Evolutionary conservation across 2,113 vertebrate genomes (phyloP).

Genomic region (Xiphorhynchus elegans): DNA sequence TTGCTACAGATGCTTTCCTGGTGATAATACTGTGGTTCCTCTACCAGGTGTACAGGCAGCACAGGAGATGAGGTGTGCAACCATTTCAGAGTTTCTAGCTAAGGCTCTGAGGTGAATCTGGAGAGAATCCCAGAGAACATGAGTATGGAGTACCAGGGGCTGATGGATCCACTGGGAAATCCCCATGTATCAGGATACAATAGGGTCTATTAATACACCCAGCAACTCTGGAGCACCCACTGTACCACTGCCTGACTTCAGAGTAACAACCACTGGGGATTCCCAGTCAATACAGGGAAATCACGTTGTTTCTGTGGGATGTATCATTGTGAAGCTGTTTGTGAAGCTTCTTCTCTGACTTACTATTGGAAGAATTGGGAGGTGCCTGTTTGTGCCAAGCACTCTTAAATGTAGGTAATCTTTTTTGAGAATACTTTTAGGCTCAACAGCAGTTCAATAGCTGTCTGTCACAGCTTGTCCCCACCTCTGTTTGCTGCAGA

Average conservation of each 20-base stretch:
- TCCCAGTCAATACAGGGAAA: neutral
- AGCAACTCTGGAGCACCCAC: neutral
- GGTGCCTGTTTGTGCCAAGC: neutral
- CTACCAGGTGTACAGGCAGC: neutral
- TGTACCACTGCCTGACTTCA: neutral
- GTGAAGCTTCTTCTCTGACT: neutral
- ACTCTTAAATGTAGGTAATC: neutral
- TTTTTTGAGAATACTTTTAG: neutral
- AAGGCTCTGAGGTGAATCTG: neutral
- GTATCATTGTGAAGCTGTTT: neutral
- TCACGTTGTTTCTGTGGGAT: neutral
- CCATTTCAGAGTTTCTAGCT: neutral
- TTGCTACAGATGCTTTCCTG: neutral
- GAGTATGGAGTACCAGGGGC: neutral
- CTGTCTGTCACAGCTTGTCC: neutral
- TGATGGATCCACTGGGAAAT: neutral
- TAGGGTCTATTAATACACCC: neutral
- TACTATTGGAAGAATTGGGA: neutral
- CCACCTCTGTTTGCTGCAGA: fast-evolving
- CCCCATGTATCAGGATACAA: too few species aligned
- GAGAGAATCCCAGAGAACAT: neutral
- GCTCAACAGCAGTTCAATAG: neutral
- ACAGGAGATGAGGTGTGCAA: neutral
- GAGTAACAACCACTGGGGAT: neutral
- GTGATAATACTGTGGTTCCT: too few species aligned